These are phyloP conservation scores for Marcusenius ussheri DNA, from an alignment of 2,113 vertebrate genomes.

Conservation along the genomic window DNA sequence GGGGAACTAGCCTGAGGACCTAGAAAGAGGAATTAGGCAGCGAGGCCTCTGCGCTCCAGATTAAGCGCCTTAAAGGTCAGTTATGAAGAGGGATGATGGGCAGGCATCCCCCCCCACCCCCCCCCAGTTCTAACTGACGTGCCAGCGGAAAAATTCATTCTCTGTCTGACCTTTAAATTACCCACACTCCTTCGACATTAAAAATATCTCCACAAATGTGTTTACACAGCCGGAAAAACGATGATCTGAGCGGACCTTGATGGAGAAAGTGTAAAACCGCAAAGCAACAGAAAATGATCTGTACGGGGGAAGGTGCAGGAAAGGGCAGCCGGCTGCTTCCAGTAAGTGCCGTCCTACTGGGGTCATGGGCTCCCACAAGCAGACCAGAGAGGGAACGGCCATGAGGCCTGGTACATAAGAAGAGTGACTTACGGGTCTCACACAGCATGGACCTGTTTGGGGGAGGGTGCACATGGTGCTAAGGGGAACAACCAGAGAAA, in stretches of 20 bases:
- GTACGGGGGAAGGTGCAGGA: neutral
- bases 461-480: neutral
- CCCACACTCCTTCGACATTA: neutral
- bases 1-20: neutral
- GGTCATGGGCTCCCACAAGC: neutral
- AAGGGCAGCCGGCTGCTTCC: neutral
- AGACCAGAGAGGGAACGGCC: neutral
- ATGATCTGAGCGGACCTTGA: slow-evolving; percentile 1
- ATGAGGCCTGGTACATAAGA: neutral
- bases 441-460: neutral
- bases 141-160: slow-evolving; percentile 5
- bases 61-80: slow-evolving; percentile 15
- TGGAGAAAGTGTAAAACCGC: slow-evolving; percentile 1
- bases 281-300: neutral
- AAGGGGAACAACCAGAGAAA: neutral
- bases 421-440: neutral
- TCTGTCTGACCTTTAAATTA: slow-evolving; percentile 19
- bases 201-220: slow-evolving; percentile 1
- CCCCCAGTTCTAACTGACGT: neutral
- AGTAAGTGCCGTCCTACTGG: neutral
- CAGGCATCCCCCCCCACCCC: neutral
- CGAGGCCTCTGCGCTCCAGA: neutral
- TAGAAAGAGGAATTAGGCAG: neutral
- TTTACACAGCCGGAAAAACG: neutral
- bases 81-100: neutral